Conservation (phyloP, 2,113 vertebrate species). For the Damaliscus lunatus region DNA sequence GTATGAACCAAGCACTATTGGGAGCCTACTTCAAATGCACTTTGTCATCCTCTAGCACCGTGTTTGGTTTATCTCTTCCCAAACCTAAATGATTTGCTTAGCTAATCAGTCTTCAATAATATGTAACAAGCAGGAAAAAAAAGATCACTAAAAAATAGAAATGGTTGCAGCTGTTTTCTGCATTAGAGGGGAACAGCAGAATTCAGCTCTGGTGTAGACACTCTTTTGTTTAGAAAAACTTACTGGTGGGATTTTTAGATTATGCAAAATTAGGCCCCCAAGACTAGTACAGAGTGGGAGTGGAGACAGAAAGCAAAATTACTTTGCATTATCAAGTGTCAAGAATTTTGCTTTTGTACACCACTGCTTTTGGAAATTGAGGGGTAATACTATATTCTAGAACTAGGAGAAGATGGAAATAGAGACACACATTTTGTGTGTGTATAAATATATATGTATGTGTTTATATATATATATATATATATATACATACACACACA, state of each 20-base stretch:
- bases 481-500: not conserved
- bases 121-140: not conserved
- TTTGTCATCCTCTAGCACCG: not conserved
- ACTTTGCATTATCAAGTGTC: not conserved
- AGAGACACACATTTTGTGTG: not conserved
- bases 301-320: not conserved
- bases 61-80: not conserved
- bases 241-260: not conserved
- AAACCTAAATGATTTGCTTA: constrained; percentile 42
- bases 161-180: constrained; percentile 39
- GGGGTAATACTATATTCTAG: not conserved
- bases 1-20: not conserved
- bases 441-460: not conserved
- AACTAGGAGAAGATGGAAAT: not conserved
- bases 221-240: not conserved
- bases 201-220: not conserved
- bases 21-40: not conserved
- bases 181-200: not conserved
- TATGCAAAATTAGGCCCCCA: not conserved
- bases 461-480: not conserved
- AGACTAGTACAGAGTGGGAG: not conserved
- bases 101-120: constrained; percentile 48
- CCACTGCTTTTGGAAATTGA: not conserved
- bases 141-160: constrained; percentile 1
- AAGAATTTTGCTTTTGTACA: not conserved